A percentile compares a stretch with the other conserved stretches of the same genome.
phyloP scores from a whole-genome alignment of 1,140 invertebrate species.

The Ceratoteleas bidentatus region DNA sequence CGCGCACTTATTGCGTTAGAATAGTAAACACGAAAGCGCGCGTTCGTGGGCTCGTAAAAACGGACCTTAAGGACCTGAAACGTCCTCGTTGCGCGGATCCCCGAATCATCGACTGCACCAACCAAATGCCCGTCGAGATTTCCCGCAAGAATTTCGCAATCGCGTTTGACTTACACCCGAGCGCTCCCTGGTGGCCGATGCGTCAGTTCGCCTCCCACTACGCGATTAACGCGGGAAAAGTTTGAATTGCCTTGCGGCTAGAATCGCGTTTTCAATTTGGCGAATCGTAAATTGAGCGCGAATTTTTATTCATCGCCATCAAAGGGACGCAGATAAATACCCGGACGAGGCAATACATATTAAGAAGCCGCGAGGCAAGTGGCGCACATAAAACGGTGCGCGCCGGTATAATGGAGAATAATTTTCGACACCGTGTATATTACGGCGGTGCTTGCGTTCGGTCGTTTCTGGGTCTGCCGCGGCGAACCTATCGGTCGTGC shows the following conservation, averaged over 20 bases:
- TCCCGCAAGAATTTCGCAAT: slow-evolving; percentile 44
- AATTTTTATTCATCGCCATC: too few relatives aligned
- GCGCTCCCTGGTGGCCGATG: slow-evolving; percentile 15
- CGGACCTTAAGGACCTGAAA: slow-evolving; percentile 33
- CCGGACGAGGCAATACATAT: slow-evolving; percentile 35
- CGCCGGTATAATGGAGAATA: slow-evolving; percentile 51
- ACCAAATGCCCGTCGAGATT: too few relatives aligned
- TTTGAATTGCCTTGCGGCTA: too few relatives aligned
- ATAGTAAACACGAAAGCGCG: slow-evolving; percentile 42
- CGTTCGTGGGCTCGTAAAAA: slow-evolving; percentile 39
- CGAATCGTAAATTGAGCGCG: too few relatives aligned
- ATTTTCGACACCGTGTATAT: slow-evolving; percentile 63
- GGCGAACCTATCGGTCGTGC: slow-evolving; percentile 53
- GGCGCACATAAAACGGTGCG: slow-evolving; percentile 39
- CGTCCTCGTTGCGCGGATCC: slow-evolving; percentile 36
- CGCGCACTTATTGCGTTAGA: slow-evolving; percentile 51
- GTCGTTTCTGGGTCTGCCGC: slow-evolving; percentile 52
- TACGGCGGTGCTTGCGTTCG: slow-evolving; percentile 45
- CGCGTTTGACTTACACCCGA: slow-evolving; percentile 31
- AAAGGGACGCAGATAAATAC: too few relatives aligned
- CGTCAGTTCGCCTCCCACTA: neutral
- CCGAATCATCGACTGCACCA: too few relatives aligned
- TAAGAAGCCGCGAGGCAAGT: slow-evolving; percentile 43
- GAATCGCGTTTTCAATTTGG: neutral
- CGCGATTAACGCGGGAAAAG: slow-evolving; percentile 23